Conservation (phyloP, 2,113 vertebrate genomes). For the Corythaeola cristata region DNA sequence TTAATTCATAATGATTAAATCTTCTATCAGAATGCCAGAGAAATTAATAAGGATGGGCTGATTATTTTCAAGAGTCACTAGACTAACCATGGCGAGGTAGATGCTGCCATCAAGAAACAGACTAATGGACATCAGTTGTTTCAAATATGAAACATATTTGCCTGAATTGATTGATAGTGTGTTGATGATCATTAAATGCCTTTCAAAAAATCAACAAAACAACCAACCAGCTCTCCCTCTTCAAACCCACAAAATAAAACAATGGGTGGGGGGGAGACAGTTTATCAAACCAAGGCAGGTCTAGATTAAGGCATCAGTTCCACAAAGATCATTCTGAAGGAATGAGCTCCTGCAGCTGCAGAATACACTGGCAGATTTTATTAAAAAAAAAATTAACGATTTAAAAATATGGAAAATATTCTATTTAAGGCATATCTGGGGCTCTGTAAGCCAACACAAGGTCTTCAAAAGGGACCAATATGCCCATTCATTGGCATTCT, state of each 20-base stretch:
- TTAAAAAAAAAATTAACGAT: not conserved
- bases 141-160: constrained; percentile 23
- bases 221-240: not conserved
- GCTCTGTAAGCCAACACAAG: not conserved
- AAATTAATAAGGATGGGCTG: constrained; percentile 54
- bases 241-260: not conserved
- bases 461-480: not conserved
- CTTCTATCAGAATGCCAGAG: constrained; percentile 30
- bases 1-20: constrained; percentile 57
- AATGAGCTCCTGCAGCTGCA: not conserved
- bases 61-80: constrained; percentile 52
- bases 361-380: not conserved
- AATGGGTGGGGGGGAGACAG: not conserved
- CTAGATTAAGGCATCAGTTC: not conserved
- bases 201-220: not conserved
- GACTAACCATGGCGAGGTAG: constrained; percentile 5
- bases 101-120: not conserved
- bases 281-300: not conserved
- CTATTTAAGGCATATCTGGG: not conserved
- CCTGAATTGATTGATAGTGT: not conserved
- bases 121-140: constrained; percentile 9
- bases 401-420: not conserved
- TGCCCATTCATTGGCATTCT: not conserved
- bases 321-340: not conserved
- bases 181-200: constrained; percentile 29